phyloP scores from a whole-genome alignment of 2,113 vertebrate genomes.

The Perccottus glenii region DNA sequence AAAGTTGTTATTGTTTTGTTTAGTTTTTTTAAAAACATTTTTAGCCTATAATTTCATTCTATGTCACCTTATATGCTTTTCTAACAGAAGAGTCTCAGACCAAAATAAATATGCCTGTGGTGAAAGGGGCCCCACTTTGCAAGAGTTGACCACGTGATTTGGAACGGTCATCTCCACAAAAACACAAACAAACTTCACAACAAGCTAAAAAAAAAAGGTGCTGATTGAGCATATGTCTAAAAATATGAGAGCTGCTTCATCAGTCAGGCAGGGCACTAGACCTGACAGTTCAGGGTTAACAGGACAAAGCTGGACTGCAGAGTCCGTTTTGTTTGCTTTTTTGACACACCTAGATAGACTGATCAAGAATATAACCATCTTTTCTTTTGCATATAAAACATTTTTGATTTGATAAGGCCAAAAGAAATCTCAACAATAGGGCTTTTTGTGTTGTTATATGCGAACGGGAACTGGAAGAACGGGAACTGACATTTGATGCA shows the following conservation, averaged over 20 bases:
- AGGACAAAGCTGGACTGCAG: constrained; percentile 22
- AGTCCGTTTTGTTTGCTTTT: not conserved
- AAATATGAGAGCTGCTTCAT: constrained; percentile 19
- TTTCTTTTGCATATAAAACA: not conserved
- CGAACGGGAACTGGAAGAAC: too few relatives aligned
- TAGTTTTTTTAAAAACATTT: too few relatives aligned
- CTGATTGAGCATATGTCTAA: constrained; percentile 27
- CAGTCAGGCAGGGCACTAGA: not conserved
- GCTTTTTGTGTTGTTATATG: not conserved
- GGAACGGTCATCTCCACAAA: constrained; percentile 20
- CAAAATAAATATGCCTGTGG: constrained; percentile 43
- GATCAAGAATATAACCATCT: not conserved
- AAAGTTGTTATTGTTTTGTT: too few relatives aligned
- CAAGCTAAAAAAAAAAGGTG: constrained; percentile 11
- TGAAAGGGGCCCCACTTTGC: constrained; percentile 27
- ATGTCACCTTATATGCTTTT: not conserved
- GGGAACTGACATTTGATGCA: not conserved
- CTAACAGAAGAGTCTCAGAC: constrained; percentile 22
- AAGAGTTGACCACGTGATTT: constrained; percentile 36
- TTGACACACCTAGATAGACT: not conserved
- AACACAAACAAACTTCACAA: constrained; percentile 45
- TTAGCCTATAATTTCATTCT: not conserved
- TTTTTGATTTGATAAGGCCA: not conserved
- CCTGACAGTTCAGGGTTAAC: constrained; percentile 12
- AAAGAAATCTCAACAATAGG: not conserved